Conservation (phyloP, 2,888 invertebrate genomes). For the Diaperis boleti region DNA sequence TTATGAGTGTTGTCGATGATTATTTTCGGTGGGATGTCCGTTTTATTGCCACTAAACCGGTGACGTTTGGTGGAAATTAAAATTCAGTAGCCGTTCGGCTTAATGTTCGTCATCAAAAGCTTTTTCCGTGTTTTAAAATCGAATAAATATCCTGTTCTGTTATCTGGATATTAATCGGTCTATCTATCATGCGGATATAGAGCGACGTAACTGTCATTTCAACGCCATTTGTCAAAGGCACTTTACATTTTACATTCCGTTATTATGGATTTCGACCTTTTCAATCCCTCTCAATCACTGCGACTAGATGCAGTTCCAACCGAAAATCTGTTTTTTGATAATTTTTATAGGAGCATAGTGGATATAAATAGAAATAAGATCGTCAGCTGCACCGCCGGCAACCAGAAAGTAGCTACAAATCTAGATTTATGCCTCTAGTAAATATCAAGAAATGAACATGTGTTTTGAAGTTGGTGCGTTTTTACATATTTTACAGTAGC, state of each 20-base stretch:
- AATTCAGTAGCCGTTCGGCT: slow-evolving; percentile 25
- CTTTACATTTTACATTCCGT: slow-evolving; percentile 5
- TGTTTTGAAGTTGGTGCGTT: background rate
- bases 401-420: background rate
- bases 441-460: background rate
- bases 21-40: slow-evolving; percentile 24
- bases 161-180: too few species aligned
- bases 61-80: slow-evolving; percentile 17
- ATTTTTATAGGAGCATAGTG: background rate
- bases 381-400: background rate
- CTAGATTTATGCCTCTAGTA: background rate
- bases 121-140: slow-evolving; percentile 17
- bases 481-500: background rate
- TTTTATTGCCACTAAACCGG: slow-evolving; percentile 16
- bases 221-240: too few species aligned
- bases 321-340: background rate
- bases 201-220: slow-evolving; percentile 22
- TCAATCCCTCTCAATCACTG: background rate
- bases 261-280: slow-evolving; percentile 1
- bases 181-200: slow-evolving; percentile 4
- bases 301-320: too few species aligned
- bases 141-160: slow-evolving; percentile 22
- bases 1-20: slow-evolving; percentile 14
- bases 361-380: background rate
- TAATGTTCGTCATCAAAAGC: slow-evolving; percentile 21